Base-by-base conservation (phyloP, 2,113 vertebrate species). In the Ochotona curzoniae region DNA sequence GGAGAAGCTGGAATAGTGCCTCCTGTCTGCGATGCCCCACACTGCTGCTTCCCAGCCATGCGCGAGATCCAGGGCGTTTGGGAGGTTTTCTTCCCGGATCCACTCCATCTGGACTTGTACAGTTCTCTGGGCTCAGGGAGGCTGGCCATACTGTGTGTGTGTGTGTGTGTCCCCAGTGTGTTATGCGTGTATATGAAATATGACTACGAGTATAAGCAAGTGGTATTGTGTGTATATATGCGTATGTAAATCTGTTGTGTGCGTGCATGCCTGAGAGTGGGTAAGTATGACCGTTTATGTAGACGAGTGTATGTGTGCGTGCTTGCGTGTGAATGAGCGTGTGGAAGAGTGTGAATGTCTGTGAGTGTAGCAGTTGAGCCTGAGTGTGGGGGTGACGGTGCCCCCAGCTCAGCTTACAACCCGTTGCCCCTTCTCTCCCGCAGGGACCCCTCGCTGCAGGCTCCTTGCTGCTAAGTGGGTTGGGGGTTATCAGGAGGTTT, bases 401-500 rank as follows among this genome's bases (percentile, higher is more conserved):
- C 1, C 11, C 13, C 57, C n/a, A 25, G 38, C 28, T 63, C 1
- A 20, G 49, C 26, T 12, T 47, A n/a, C 38, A 83, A 20, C 26
- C 23, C 60, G 35, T 70, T 63, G 18, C 35, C 67, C 35, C 74
- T 35, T 7, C 25, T 57, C 2, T 8, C 8, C 15, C 9, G n/a
- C 38, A 2, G 57, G n/a, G 63, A 82, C 21, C 11, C 38, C 21
- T 38, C 5, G 13, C 20, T 57, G 14, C 7, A 0, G 0, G 6
- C 8, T 60, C 21, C 32, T 54, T 30, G 1, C 28, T 70, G 20
- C 74, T 49, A 9, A 35, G 15, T 5, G 25, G 61, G 12, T 17
- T 75, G 82, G 12, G 35, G 96, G 96, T 97, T 96, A 94, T 64
- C 80, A 76, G 71, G 94, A 83, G 73, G 80, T 71, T 94, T 97